Evolutionary conservation across 2,888 invertebrate species (phyloP), one percentile per base, ranked within the genome.

Genomic region (Pomacea canaliculata): DNA sequence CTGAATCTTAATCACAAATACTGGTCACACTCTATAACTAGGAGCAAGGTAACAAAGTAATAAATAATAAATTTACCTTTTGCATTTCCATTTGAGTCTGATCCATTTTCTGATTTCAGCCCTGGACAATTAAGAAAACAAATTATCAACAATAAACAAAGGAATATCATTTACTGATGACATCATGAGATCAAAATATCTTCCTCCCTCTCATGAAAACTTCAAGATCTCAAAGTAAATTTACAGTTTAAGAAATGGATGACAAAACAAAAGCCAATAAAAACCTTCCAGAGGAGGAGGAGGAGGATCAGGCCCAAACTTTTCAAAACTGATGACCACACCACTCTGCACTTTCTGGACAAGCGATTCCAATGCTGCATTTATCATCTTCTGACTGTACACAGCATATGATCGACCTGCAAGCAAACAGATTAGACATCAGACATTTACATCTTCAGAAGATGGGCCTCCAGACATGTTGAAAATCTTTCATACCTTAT

Each of bases 271-370:
- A 56, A 16, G 16, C 51, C 10, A 56, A 56, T 7, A 56, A 56
- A 19, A 23, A 60, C 73, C 56, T 48, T 80, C 78, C 37, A 51
- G 79, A 2, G 88, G 67, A 19, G 88, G 85, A 19, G 88, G 85
- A 3, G 89, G 89, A 7, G 92, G 92, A 90, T 97, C 97, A 0
- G 96, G 95, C 0, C 97, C 97, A 81, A 97, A 95, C 91, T 98
- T 98, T 91, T 99, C 98, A 90, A 99, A 98, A 91, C 97, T 96
- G 79, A 99, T 95, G 46, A 99, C 98, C 66, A 99, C 98, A 0
- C 99, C 99, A 83, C 96, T 96, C 90, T 98, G 98, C 62, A 98
- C 97, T 92, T 98, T 98, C 91, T 97, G 97, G 19, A 98, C 97
- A 72, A 99, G 93, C 88, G 97, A 97, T 91, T 99, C 99, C 83